Evolutionary conservation across 2,888 invertebrate species (phyloP).

Genomic region (Noctua janthe): DNA sequence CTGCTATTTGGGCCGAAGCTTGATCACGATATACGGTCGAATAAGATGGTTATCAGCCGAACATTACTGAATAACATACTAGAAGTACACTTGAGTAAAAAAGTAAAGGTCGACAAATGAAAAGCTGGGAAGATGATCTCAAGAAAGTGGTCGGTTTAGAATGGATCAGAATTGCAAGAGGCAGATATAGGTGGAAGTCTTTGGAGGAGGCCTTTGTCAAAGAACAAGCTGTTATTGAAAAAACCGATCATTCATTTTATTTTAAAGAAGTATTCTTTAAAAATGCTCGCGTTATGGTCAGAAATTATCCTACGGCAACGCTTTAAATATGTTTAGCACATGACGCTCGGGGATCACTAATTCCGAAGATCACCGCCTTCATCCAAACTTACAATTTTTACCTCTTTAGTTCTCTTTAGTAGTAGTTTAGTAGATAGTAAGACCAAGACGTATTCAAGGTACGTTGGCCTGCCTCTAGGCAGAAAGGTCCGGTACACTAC

Average conservation of each 20-base stretch:
- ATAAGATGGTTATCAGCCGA: neutral
- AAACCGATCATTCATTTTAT: neutral
- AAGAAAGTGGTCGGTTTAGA: neutral
- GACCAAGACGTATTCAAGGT: neutral
- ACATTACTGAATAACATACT: neutral
- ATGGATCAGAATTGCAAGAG: neutral
- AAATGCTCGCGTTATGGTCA: neutral
- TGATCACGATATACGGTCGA: neutral
- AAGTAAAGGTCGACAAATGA: neutral
- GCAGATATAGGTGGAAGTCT: neutral
- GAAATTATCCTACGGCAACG: neutral
- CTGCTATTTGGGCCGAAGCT: constrained; percentile 21
- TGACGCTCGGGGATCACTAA: neutral
- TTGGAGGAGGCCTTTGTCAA: neutral
- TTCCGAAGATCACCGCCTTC: neutral
- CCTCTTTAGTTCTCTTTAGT: too few relatives aligned
- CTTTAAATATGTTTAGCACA: neutral
- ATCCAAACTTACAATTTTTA: neutral
- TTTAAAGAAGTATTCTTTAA: neutral
- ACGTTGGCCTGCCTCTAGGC: neutral
- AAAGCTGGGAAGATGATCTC: neutral
- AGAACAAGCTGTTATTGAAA: neutral
- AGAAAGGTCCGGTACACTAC: neutral
- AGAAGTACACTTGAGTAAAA: neutral
- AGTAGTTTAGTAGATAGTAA: too few relatives aligned